Evolutionary conservation across 2,888 invertebrate genomes (phyloP), one percentile per base, ranked within the genome.

Genomic region (Ametastegia equiseti): DNA sequence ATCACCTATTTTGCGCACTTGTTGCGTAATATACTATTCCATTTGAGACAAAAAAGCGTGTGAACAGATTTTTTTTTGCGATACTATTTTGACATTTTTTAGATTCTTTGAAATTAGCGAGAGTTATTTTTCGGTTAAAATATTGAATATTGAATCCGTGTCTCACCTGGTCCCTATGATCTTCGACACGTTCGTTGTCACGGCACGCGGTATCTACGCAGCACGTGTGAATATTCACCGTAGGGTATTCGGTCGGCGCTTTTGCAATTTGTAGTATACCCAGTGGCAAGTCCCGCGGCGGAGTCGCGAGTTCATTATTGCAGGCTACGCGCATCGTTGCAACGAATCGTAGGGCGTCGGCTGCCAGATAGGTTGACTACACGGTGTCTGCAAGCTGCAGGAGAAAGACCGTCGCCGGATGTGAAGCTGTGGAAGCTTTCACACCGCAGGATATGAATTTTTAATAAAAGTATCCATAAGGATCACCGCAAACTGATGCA

Each of bases 231-330:
- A 71, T 45, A 11, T 27, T 71, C 3, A 15, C 33, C 50, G 19
- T 19, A 36, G n/a, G 45, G 27, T 33, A 13, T n/a, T 54, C 75
- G 27, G 47, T 36, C 75, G 54, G 54, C 4, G 36, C 75, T 54
- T 75, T 54, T 75, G 75, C 75, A 75, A 75, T 75, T 75, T 75
- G 50, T 75, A 75, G 54, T 50, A 75, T 54, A 54, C 54, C 75
- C 54, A 36, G 36, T 54, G 50, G 75, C 54, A 54, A 54, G 54
- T 75, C 75, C 75, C 54, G 75, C 75, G 33, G 75, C 75, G 75
- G 54, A 50, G 54, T 50, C 75, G 75, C 75, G 75, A 75, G 54
- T 75, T 75, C 75, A 75, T 75, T 75, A 75, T 75, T 75, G 54
- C 75, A 75, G 36, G 2, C 36, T 54, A n/a, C n/a, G 75, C 75